Conservation (phyloP, 1,140 invertebrate genomes). For the Protaetia brevitarsis region DNA sequence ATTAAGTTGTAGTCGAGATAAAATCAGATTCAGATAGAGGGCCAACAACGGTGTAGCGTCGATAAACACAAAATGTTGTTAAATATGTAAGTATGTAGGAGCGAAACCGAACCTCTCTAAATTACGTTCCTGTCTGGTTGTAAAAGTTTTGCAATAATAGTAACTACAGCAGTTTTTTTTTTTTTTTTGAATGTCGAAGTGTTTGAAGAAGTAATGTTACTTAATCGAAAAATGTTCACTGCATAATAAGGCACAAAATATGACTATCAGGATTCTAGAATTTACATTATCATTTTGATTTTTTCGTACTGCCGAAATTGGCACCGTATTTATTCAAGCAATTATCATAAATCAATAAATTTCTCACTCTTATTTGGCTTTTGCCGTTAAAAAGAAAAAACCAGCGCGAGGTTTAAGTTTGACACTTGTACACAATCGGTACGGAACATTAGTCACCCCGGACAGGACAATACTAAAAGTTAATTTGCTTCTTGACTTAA, state of each 20-base stretch:
- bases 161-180: neutral
- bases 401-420: slow-evolving; percentile 15
- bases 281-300: too few species aligned
- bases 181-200: too few species aligned
- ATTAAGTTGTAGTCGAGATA: slow-evolving; percentile 20
- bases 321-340: too few species aligned
- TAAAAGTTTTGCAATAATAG: neutral
- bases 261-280: too few species aligned
- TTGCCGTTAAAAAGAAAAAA: neutral
- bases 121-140: neutral
- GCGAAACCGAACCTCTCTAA: neutral
- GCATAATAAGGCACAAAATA: too few species aligned
- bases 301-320: too few species aligned
- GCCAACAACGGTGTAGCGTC: neutral
- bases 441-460: slow-evolving; percentile 27
- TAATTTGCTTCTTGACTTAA: slow-evolving; percentile 38
- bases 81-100: slow-evolving; percentile 6
- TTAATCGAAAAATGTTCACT: too few species aligned
- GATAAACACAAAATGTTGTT: slow-evolving; percentile 3
- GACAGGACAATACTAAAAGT: slow-evolving; percentile 38
- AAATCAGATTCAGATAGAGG: slow-evolving; percentile 7
- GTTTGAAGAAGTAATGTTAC: too few species aligned
- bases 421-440: slow-evolving; percentile 25
- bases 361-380: neutral
- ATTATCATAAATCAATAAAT: slow-evolving; percentile 6